phyloP scores from a whole-genome alignment of 2,113 vertebrate genomes.

The Prionailurus viverrinus region DNA sequence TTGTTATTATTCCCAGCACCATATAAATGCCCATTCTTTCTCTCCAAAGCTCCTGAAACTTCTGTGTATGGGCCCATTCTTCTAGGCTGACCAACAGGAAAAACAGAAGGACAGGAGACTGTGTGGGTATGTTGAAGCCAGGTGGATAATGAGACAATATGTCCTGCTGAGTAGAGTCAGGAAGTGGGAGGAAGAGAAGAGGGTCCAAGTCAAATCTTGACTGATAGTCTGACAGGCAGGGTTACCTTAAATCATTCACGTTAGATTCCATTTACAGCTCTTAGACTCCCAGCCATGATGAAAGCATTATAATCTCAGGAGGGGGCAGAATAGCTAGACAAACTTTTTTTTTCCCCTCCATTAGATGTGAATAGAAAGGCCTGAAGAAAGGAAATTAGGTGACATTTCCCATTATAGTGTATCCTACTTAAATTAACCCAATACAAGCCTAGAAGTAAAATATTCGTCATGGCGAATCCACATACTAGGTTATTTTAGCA shows the following conservation, averaged over 20 bases:
- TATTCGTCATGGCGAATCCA: neutral
- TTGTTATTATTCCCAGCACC: neutral
- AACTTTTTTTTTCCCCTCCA: neutral
- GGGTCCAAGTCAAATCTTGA: neutral
- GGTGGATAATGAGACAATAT: neutral
- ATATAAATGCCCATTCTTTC: neutral
- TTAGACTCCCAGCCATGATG: slow-evolving; percentile 1
- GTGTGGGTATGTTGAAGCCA: neutral
- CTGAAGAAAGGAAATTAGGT: neutral
- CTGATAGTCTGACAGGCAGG: neutral
- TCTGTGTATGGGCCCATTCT: neutral
- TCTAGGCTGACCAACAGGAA: neutral
- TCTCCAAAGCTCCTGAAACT: neutral
- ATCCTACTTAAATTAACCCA: neutral
- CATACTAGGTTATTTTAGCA: neutral
- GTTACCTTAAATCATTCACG: slow-evolving; percentile 56
- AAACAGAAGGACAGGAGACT: neutral
- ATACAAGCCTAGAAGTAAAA: neutral
- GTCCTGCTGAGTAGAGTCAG: slow-evolving; percentile 31
- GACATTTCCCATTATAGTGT: neutral
- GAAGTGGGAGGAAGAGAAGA: neutral
- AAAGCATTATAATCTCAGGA: slow-evolving; percentile 62
- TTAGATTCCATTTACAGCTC: neutral
- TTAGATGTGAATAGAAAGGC: slow-evolving; percentile 46
- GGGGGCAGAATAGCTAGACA: neutral